Conservation (phyloP, 2,113 vertebrate genomes). For the Trochalopteron elliotii region DNA sequence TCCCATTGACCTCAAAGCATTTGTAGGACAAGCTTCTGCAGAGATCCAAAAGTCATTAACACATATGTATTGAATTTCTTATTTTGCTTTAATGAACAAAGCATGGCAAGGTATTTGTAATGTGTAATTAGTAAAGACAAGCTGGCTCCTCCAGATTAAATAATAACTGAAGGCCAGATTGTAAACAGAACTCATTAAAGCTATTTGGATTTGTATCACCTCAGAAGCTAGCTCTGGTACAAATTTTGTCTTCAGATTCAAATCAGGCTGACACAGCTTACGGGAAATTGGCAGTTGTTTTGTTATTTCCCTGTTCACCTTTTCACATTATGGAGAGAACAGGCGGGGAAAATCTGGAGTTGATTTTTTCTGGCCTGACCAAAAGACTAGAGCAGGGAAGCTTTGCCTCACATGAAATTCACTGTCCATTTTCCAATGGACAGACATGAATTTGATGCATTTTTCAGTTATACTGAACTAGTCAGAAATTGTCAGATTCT, state of each 20-base stretch:
- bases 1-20: neutral
- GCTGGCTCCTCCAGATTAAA: slow-evolving; percentile 18
- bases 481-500: neutral
- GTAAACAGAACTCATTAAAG: slow-evolving; percentile 3
- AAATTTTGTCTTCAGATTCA: neutral
- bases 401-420: neutral
- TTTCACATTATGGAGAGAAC: neutral
- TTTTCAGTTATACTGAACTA: neutral
- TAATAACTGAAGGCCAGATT: slow-evolving; percentile 3
- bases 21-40: neutral
- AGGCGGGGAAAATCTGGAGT: neutral
- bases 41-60: slow-evolving; percentile 19
- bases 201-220: neutral
- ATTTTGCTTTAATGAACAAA: neutral
- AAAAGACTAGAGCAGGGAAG: neutral
- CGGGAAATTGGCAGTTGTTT: neutral
- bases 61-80: neutral
- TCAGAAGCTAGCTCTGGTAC: neutral
- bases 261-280: neutral
- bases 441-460: neutral
- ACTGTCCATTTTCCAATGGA: neutral
- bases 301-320: neutral
- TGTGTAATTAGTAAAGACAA: neutral
- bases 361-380: neutral
- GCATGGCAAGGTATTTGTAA: neutral